Evolutionary conservation across 2,113 vertebrate species (phyloP).

Genomic region (Austrofundulus limnaeus): DNA sequence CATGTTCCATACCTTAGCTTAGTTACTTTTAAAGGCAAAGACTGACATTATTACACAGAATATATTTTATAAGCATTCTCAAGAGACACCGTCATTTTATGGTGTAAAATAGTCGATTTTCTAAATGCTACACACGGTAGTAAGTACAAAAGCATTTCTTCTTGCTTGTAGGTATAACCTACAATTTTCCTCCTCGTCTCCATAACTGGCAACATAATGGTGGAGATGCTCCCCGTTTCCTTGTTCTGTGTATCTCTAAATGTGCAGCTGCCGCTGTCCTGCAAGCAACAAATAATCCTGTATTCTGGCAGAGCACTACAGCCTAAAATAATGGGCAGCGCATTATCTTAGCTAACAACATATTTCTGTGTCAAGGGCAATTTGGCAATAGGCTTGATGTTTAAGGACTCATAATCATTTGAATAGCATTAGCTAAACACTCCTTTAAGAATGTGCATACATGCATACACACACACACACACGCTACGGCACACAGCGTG

Average conservation of each 20-base stretch:
- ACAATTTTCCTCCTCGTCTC: conserved; percentile 52
- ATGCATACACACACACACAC: not conserved
- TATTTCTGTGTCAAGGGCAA: conserved; percentile 77
- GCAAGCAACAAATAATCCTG: conserved; percentile 61
- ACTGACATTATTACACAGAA: conserved; percentile 29
- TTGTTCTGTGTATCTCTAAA: conserved; percentile 66
- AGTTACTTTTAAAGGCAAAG: conserved; percentile 4
- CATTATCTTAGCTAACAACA: conserved; percentile 73
- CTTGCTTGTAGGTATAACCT: conserved; percentile 55
- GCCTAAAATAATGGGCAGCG: conserved; percentile 69
- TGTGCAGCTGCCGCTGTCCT: conserved; percentile 65
- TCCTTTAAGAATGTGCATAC: conserved; percentile 38
- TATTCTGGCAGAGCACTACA: conserved; percentile 65
- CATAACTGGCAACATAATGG: conserved; percentile 65
- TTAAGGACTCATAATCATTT: conserved; percentile 73
- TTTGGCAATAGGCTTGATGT: conserved; percentile 77
- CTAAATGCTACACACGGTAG: conserved; percentile 32
- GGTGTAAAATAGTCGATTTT: conserved; percentile 33
- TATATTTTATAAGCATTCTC: conserved; percentile 19
- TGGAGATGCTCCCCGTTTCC: conserved; percentile 52
- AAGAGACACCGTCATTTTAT: conserved; percentile 21
- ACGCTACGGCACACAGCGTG: conserved; percentile 48
- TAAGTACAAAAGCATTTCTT: conserved; percentile 38
- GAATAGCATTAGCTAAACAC: conserved; percentile 71
- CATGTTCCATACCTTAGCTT: conserved; percentile 12